Percentiles rank a stretch among this genome's conserved stretches.
Conservation (phyloP, 2,113 vertebrate species). For the Grus americana region DNA sequence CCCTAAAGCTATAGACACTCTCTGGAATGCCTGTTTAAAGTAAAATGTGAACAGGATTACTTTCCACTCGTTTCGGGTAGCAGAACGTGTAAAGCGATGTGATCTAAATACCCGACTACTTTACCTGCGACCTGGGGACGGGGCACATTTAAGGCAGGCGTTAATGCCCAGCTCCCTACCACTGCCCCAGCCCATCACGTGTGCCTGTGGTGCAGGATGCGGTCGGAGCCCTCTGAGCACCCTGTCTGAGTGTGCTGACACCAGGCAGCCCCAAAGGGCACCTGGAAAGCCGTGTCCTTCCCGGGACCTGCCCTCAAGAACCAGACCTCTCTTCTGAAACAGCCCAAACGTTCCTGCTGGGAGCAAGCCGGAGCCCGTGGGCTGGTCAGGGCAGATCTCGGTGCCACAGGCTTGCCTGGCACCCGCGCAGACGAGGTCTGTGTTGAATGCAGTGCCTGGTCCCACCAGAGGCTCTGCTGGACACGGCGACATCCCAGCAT, state of each 20-base stretch:
- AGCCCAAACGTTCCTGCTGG: neutral
- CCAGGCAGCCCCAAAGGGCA: neutral
- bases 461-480: neutral
- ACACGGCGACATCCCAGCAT: fast-evolving
- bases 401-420: neutral
- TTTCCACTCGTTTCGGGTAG: neutral
- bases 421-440: neutral
- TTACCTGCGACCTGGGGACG: neutral
- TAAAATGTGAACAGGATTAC: neutral
- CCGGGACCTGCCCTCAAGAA: neutral
- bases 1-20: neutral
- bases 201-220: fast-evolving
- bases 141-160: neutral
- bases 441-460: neutral
- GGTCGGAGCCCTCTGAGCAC: neutral
- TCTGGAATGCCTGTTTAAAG: neutral
- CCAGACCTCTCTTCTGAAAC: neutral
- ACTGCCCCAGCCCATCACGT: neutral
- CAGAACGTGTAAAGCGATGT: neutral
- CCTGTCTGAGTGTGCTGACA: neutral
- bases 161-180: neutral
- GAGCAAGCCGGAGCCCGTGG: neutral
- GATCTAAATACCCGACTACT: neutral
- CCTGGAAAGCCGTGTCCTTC: neutral
- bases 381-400: no score